phyloP scores from a whole-genome alignment of 2,888 invertebrate genomes.

The Peribatodes rhomboidaria region DNA sequence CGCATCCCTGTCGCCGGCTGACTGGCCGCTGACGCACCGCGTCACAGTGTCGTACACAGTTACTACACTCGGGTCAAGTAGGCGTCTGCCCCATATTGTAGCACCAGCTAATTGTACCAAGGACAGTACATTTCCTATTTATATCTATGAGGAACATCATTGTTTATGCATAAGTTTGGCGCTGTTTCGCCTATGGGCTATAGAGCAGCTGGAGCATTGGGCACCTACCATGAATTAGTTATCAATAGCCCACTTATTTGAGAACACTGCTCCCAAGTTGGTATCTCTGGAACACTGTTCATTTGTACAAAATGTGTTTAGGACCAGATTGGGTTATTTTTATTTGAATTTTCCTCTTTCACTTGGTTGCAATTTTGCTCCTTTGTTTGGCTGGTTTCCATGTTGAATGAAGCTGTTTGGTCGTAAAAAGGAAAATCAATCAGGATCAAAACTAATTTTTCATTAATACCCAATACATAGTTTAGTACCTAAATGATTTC shows the following conservation, averaged over 20 bases:
- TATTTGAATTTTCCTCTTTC: not conserved
- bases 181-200: conserved; percentile 8
- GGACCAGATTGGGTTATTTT: not conserved
- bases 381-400: too few relatives aligned
- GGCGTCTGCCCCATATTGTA: conserved; percentile 38
- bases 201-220: conserved; percentile 12
- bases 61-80: conserved; percentile 35
- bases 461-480: too few relatives aligned
- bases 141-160: conserved; percentile 14
- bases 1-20: conserved; percentile 37
- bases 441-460: too few relatives aligned
- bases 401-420: too few relatives aligned
- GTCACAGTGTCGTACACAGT: conserved; percentile 28
- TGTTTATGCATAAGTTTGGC: conserved; percentile 22
- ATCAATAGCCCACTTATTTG: conserved; percentile 16
- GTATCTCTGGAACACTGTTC: conserved; percentile 5
- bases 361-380: too few relatives aligned
- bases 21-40: conserved; percentile 40
- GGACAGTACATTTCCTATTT: conserved; percentile 36
- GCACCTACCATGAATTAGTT: conserved; percentile 26
- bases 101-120: conserved; percentile 41
- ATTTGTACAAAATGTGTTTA: conserved; percentile 3
- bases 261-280: not conserved
- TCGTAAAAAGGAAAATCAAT: too few relatives aligned
- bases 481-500: too few relatives aligned